Evolutionary conservation across 1,140 invertebrate species (phyloP), one percentile per base, ranked within the genome.

Genomic region (Euschistus heros): DNA sequence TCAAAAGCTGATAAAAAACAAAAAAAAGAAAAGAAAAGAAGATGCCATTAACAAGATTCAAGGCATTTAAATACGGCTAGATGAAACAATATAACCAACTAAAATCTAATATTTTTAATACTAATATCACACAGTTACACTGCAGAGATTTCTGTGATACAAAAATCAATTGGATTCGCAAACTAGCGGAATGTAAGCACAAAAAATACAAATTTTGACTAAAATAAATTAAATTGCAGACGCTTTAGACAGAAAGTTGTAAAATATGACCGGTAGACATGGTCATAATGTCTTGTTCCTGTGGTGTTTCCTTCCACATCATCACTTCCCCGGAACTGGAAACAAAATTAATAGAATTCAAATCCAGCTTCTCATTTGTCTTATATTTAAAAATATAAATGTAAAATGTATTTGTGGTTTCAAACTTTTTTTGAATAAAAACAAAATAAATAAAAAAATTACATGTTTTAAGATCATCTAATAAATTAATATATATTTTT

Each of bases 201-300:
- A 27, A 15, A 7, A 3, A 24, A 22, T 27, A 24, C 2, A 26
- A 24, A 26, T 24, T n/a, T 10, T 24, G 6, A 20, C 24, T 27
- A 27, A 22, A 62, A 62, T 37, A 20, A 50, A 50, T 20, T 20
- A 50, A 50, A 50, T 6, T 20, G n/a, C 10, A 50, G 14, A 50
- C 20, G 37, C n/a, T 22, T 72, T 67, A 74, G 57, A 74, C 68
- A 37, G 73, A 72, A 47, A 74, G 69, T 66, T 73, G 69, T 59
- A 73, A 73, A 20, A 74, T 67, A 37, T 66, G 69, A 15, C 74
- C 75, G 22, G 75, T 76, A 14, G 75, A 76, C 74, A 76, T 75
- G 8, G 73, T 74, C 75, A 76, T 76, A 24, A 66, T 55, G n/a
- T 66, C 66, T 22, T 66, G 60, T 14, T 33, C 18, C 65, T 18